Percentiles rank a stretch among this genome's conserved stretches.
Conservation (phyloP, 2,888 invertebrate species). For the Plagodis pulveraria region DNA sequence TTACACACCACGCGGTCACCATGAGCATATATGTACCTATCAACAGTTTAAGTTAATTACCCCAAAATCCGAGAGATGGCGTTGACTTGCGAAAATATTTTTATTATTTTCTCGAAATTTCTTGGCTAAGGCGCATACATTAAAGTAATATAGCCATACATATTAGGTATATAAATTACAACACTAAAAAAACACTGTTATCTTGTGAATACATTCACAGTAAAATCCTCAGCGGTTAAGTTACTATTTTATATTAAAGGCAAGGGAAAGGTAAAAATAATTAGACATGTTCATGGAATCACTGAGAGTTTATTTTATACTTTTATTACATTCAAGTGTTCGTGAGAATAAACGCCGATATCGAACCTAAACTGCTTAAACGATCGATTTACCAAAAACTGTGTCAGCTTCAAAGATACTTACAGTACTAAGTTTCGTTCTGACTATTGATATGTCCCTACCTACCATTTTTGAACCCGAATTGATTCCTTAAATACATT, state of each 20-base stretch:
- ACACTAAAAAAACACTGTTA: no score
- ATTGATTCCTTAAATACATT: slow-evolving; percentile 81
- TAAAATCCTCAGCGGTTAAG: no score
- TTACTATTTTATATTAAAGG: background rate
- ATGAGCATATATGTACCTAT: no score
- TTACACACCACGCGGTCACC: no score
- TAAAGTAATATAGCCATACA: no score
- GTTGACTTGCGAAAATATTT: no score
- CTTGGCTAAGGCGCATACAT: no score
- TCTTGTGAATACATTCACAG: no score
- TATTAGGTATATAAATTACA: no score
- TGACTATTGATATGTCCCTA: slow-evolving; percentile 78
- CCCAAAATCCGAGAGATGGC: no score
- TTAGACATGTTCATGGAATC: slow-evolving; percentile 76
- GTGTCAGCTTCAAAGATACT: slow-evolving; percentile 81
- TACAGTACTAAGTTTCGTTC: slow-evolving; percentile 77
- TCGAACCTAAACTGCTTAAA: slow-evolving; percentile 64
- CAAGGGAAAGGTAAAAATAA: slow-evolving; percentile 55
- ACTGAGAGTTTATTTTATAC: slow-evolving; percentile 84
- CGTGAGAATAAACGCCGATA: slow-evolving; percentile 67
- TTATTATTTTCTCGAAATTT: no score
- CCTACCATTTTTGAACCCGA: slow-evolving; percentile 61
- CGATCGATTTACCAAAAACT: slow-evolving; percentile 46
- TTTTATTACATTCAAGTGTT: slow-evolving; percentile 81
- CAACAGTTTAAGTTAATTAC: no score